These are phyloP conservation scores for Macrophya annulata DNA, from an alignment of 2,888 invertebrate species.

Conservation along the genomic window DNA sequence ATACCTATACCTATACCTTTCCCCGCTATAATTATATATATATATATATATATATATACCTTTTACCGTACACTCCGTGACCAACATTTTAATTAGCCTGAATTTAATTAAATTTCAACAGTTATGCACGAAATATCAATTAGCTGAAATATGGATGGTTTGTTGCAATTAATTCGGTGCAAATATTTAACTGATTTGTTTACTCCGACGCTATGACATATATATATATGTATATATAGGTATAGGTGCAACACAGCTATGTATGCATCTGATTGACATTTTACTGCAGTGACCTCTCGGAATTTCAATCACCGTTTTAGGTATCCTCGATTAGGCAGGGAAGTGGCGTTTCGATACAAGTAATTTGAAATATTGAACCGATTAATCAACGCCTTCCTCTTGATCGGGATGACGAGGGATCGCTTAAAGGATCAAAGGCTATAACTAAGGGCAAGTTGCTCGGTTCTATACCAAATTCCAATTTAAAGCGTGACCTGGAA, in stretches of 20 bases:
- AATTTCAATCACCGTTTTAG: slow-evolving; percentile 59
- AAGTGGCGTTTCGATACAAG: slow-evolving; percentile 54
- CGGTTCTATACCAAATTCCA: slow-evolving; percentile 13
- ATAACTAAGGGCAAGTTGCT: slow-evolving; percentile 33
- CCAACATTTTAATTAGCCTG: slow-evolving; percentile 70
- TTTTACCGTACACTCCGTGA: slow-evolving; percentile 56
- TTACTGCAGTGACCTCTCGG: slow-evolving; percentile 69
- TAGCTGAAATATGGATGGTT: slow-evolving; percentile 66
- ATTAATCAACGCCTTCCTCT: slow-evolving; percentile 48
- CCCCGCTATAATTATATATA: not conserved
- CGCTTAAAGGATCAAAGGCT: slow-evolving; percentile 45
- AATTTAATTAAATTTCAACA: slow-evolving; percentile 67
- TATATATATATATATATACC: too few species aligned
- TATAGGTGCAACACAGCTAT: not conserved
- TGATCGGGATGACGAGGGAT: slow-evolving; percentile 42
- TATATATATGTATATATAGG: too few species aligned
- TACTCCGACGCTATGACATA: slow-evolving; percentile 26
- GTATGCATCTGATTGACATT: not conserved
- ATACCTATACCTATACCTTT: not conserved
- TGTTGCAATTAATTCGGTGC: slow-evolving; percentile 64
- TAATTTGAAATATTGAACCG: slow-evolving; percentile 48
- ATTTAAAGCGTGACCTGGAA: slow-evolving; percentile 34
- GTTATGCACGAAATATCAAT: slow-evolving; percentile 69
- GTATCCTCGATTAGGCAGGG: slow-evolving; percentile 57
- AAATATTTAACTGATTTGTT: slow-evolving; percentile 68